phyloP scores from a whole-genome alignment of 2,888 invertebrate species.

The Glyphotaelius pellucidus region DNA sequence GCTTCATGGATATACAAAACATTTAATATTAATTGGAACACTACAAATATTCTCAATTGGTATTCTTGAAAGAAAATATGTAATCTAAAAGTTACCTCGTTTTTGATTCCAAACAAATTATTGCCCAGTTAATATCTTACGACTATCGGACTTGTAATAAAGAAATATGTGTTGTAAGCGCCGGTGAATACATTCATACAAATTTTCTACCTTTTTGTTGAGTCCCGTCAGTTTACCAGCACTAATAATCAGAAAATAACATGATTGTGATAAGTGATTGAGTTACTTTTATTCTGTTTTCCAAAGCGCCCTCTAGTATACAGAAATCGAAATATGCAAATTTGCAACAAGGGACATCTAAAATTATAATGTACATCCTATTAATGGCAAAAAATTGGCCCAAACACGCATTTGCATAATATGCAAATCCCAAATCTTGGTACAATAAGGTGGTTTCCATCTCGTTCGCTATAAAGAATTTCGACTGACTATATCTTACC shows the following conservation, averaged over 20 bases:
- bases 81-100: too few species aligned
- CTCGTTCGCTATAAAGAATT: neutral
- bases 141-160: too few species aligned
- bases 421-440: neutral
- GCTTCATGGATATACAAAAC: neutral
- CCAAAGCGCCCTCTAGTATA: too few species aligned
- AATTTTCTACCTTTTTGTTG: neutral
- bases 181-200: neutral
- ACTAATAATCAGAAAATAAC: neutral
- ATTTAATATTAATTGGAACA: neutral
- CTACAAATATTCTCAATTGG: neutral
- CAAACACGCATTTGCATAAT: neutral
- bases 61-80: neutral
- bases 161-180: too few species aligned
- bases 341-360: neutral
- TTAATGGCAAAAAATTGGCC: neutral
- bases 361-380: neutral
- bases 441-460: neutral
- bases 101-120: too few species aligned
- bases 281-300: too few species aligned
- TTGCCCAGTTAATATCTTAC: too few species aligned
- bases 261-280: too few species aligned
- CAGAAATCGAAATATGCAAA: neutral
- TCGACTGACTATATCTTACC: neutral
- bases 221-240: too few species aligned